phyloP scores from a whole-genome alignment of 2,797 vertebrate species.

The Bradypus variegatus region DNA sequence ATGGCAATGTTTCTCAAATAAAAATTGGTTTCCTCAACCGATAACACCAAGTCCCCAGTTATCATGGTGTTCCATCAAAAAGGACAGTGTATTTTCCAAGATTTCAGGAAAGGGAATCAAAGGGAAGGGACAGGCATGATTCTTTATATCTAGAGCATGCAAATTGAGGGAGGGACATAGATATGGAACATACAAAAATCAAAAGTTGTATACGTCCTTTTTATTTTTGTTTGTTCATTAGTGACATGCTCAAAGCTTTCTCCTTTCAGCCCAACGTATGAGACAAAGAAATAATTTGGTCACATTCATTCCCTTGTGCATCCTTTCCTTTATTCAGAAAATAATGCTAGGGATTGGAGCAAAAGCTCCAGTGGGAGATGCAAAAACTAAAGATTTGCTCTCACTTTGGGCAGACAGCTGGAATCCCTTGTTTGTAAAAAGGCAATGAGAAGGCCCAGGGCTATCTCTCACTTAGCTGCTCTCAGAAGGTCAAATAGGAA shows the following conservation, averaged over 20 bases:
- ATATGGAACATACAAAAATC: not conserved
- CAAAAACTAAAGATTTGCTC: not conserved
- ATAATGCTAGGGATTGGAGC: not conserved
- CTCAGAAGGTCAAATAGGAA: not conserved
- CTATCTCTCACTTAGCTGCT: not conserved
- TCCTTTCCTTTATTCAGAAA: not conserved
- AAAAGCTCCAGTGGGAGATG: not conserved
- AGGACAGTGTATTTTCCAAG: not conserved
- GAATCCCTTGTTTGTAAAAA: not conserved
- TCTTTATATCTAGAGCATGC: not conserved
- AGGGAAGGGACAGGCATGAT: not conserved
- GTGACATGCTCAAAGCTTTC: not conserved
- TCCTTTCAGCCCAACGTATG: not conserved
- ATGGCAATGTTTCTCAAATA: not conserved
- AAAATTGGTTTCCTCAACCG: conserved; percentile 1
- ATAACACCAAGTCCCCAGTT: not conserved
- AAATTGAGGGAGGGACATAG: not conserved
- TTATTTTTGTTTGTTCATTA: not conserved
- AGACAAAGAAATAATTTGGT: not conserved
- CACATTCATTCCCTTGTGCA: not conserved
- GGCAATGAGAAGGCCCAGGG: not conserved
- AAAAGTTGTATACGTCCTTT: not conserved
- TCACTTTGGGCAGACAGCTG: not conserved
- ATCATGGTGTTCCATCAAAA: not conserved
- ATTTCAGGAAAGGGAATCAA: not conserved